Base-by-base conservation (phyloP, 2,888 invertebrate genomes). In the Hylaea fasciaria region DNA sequence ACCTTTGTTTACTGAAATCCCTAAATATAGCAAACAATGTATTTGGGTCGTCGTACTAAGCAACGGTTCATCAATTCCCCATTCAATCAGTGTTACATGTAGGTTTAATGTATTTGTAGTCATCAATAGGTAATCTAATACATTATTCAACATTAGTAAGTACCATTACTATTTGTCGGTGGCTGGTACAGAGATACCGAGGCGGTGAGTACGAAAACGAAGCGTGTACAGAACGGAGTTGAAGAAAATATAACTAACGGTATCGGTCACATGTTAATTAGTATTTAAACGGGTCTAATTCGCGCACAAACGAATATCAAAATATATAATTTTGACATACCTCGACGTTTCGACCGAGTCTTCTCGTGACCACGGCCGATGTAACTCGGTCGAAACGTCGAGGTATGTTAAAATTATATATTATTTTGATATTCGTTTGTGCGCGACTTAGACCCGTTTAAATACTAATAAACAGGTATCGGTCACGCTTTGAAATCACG, bases 1-100 rank as follows among this genome's bases (percentile, higher is more conserved):
- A 28, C 43, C 44, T 53, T 43, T 54, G 49, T 50, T 46, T 51
- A 51, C 51, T 32, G 16, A 17, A 11, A 32, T 16, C 40, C n/a
- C 54, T 41, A 55, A 55, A 55, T 45, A 60, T 51, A 45, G 40
- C 22, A 39, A 39, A 17, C 47, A 55, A 46, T 47, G 48, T 44
- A 60, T 52, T 55, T 56, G 14, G 52, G 56, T 61, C 51, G 11
- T 40, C 28, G 49, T 29, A 50, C 50, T 52, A 44, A 44, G 56
- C 47, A 47, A 55, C 40, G 29, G 48, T 35, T 41, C 37, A 55
- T 55, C 39, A 51, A 56, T 43, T 47, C 22, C 39, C 7, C 13
- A 43, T 43, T 29, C 47, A 56, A 51, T 51, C 37, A 55, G 28
- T 1, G 29, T 16, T 41, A 41, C 17, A 43, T n/a, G 47, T 43